These are phyloP conservation scores for Isichthys henryi DNA, from an alignment of 2,113 vertebrate genomes.

Conservation along the genomic window DNA sequence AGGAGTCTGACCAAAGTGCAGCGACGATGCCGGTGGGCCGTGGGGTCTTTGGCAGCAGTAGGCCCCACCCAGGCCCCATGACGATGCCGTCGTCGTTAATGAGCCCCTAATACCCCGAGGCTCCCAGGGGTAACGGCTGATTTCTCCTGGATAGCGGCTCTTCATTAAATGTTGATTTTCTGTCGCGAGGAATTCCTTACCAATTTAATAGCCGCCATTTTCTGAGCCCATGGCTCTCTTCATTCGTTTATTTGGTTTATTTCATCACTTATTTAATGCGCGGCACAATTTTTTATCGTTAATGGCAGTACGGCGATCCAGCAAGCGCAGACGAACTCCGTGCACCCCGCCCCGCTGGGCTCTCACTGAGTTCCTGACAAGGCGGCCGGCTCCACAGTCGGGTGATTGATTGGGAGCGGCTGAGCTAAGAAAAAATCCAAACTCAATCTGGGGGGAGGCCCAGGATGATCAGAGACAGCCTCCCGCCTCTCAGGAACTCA, in stretches of 20 bases:
- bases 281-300: conserved; percentile 28
- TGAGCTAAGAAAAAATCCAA: conserved; percentile 32
- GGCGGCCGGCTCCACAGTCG: conserved; percentile 19
- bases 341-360: neutral
- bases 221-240: conserved; percentile 44
- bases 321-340: neutral
- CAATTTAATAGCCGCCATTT: conserved; percentile 70
- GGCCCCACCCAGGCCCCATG: conserved; percentile 42
- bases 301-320: neutral
- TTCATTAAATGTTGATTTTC: conserved; percentile 92
- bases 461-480: conserved; percentile 40
- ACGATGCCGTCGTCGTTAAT: conserved; percentile 58
- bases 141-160: conserved; percentile 62
- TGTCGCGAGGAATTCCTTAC: conserved; percentile 80
- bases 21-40: neutral
- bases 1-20: neutral
- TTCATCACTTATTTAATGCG: conserved; percentile 43
- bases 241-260: conserved; percentile 37
- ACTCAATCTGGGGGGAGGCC: conserved; percentile 37
- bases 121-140: conserved; percentile 57
- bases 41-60: conserved; percentile 33
- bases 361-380: neutral
- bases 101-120: conserved; percentile 54
- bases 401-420: conserved; percentile 34
- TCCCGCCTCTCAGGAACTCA: conserved; percentile 34